Conservation (phyloP, 2,797 vertebrate genomes). For the Melanitta fusca region DNA sequence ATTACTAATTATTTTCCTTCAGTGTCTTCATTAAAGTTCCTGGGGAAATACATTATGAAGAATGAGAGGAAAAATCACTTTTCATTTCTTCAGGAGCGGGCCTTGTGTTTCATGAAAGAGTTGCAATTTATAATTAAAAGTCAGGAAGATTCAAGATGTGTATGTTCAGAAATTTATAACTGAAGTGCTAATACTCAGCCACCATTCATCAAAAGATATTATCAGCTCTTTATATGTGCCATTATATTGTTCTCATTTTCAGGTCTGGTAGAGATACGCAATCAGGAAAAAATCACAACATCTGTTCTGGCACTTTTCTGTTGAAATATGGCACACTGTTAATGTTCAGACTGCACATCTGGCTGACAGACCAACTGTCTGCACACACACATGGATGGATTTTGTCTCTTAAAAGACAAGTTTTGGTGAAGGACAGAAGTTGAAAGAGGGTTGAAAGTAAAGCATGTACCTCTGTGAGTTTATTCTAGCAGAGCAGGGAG, state of each 20-base stretch:
- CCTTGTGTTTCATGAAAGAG: background rate
- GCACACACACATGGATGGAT: accelerated
- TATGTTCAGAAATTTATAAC: background rate
- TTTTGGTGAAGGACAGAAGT: background rate
- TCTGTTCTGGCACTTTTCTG: background rate
- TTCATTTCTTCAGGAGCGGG: background rate
- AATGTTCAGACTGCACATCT: accelerated
- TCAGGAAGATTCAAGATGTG: background rate
- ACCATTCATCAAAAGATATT: background rate
- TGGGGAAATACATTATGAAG: background rate
- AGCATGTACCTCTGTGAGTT: accelerated
- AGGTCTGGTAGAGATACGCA: background rate
- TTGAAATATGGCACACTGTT: background rate
- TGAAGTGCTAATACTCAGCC: background rate
- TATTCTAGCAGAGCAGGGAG: background rate
- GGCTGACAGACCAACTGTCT: background rate
- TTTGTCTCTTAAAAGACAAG: background rate
- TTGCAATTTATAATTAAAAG: background rate
- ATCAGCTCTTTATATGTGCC: background rate
- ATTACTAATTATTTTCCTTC: background rate
- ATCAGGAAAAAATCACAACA: background rate
- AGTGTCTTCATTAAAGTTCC: conserved; percentile 1
- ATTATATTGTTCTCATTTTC: background rate
- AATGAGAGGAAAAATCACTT: background rate
- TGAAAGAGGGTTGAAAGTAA: background rate